Evolutionary conservation across 2,888 invertebrate species (phyloP), one percentile per base, ranked within the genome.

Genomic region (Mesoligia furuncula): DNA sequence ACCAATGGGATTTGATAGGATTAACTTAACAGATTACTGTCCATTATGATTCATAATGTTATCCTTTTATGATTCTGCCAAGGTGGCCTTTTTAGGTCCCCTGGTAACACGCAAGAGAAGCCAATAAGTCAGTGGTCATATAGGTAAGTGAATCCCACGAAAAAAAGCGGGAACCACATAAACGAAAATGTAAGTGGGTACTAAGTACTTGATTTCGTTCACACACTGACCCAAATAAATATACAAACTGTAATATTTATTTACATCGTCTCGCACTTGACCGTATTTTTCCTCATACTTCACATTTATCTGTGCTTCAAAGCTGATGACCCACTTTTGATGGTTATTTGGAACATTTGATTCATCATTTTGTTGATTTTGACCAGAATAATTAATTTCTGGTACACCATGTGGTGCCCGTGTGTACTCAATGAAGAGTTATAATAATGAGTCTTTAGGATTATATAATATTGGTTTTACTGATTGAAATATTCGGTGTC

Each of bases 231-330:
- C 80, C 15, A 78, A 81, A 78, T 83, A 65, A 83, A 48, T 67
- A 39, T 31, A 39, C 17, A 67, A 27, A 2, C 24, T 39, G 7
- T 57, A 64, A 39, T 51, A 64, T 51, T 68, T 59, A 42, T 79
- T 31, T 81, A 39, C 42, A 69, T 27, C 66, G 39, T 59, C 39
- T 64, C 73, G 59, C 77, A 85, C 83, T 83, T 83, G 85, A 85
- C 82, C 85, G 83, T 81, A 73, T 85, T 85, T 72, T 85, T 81
- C 76, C 76, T 70, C 76, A 17, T 31, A 85, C 39, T 72, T 42
- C 61, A 71, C 24, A 36, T 54, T 61, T 45, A 61, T 75, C 39
- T 79, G 74, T 54, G 71, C 54, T 65, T 36, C 20, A 62, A 84
- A 71, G 27, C 71, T 65, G 73, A 17, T 70, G 85, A 73, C 83